phyloP scores from a whole-genome alignment of 2,797 vertebrate species.

The Limnodromus scolopaceus region DNA sequence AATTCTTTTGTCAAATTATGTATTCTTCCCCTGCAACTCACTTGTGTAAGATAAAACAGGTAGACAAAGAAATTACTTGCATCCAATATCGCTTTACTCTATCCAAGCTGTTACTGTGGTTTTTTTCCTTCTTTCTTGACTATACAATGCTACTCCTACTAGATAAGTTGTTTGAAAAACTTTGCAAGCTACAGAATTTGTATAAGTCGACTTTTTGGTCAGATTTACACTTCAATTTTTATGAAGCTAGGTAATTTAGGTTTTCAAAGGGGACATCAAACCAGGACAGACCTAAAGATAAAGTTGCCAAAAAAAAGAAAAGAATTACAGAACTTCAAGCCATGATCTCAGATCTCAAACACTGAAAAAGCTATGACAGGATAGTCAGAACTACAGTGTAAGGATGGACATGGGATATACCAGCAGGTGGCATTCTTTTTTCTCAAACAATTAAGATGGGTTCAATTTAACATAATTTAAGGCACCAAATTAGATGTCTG shows the following conservation, averaged over 20 bases:
- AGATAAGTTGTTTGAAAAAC: neutral
- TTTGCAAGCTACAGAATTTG: neutral
- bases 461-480: neutral
- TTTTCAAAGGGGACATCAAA: neutral
- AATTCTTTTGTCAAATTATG: neutral
- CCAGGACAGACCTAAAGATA: neutral
- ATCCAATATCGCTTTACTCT: neutral
- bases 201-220: neutral
- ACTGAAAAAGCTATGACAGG: neutral
- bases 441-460: neutral
- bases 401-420: neutral
- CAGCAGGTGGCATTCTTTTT: constrained; percentile 21
- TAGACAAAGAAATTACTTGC: neutral
- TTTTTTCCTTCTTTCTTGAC: neutral
- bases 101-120: neutral
- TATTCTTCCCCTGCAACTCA: neutral
- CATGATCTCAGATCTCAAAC: neutral
- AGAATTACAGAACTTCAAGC: neutral
- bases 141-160: neutral
- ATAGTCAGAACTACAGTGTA: neutral
- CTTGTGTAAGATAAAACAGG: neutral
- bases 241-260: neutral
- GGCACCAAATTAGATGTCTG: neutral
- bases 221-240: neutral
- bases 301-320: neutral